A percentile compares a stretch with the other conserved stretches of the same genome.
These are phyloP conservation scores for Netelia melanura DNA, from an alignment of 2,888 invertebrate species.

Conservation along the genomic window DNA sequence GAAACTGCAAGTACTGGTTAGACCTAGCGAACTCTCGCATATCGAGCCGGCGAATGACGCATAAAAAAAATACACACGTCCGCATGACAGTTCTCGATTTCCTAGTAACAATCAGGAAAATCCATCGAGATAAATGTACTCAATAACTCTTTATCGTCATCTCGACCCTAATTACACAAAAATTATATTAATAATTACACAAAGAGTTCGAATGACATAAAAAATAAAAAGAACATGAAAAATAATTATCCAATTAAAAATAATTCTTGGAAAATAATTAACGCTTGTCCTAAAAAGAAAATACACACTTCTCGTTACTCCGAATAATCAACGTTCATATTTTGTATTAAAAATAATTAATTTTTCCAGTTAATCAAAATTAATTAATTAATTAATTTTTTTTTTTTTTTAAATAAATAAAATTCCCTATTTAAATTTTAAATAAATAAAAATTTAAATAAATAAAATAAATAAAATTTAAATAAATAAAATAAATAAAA, in stretches of 20 bases:
- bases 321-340: not conserved
- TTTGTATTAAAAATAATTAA: constrained; percentile 32
- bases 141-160: not conserved
- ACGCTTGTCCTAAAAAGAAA: not conserved
- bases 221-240: no score
- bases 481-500: no score
- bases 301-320: not conserved
- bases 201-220: no score
- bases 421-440: no score
- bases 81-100: not conserved
- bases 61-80: not conserved
- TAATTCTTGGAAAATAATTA: not conserved
- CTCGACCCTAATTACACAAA: no score
- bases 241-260: not conserved
- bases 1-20: not conserved
- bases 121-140: not conserved
- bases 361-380: constrained; percentile 15
- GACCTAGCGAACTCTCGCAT: not conserved
- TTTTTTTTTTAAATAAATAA: not conserved
- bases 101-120: not conserved
- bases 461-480: no score
- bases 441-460: no score
- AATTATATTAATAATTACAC: no score
- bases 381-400: not conserved
- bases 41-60: no score